Base-by-base conservation (phyloP, 2,888 invertebrate species). In the Zaprionus obscuricornis region DNA sequence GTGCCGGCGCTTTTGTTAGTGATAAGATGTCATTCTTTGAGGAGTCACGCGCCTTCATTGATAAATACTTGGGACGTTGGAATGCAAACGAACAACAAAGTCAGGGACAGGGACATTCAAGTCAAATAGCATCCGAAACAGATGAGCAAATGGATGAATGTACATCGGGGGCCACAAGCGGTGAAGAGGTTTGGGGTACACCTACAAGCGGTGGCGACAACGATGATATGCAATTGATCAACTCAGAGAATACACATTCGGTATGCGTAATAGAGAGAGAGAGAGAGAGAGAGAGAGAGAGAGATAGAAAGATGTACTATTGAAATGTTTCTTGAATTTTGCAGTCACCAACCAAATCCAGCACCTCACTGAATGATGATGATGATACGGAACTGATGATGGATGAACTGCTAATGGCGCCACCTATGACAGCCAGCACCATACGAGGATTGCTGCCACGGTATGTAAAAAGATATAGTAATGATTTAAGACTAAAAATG, bases 171-270 rank as follows among this genome's bases (percentile, higher is more conserved):
- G 96, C 95, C 0, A 94, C 94, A 0, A 96, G 96, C 2, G 96
- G 96, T 0, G 96, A 96, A 88, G 96, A 96, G 83, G 94, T 96
- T 16, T 96, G 96, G 96, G 96, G 96, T 0, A 96, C 96, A 0
- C 96, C 96, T 2, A 96, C 96, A 0, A 96, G 96, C 71, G 96
- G 96, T 2, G 96, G 96, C 14, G 93, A 96, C 27, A 93, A 95
- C 69, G 96, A 96, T 74, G 95, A 96, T 66, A 94, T 95, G 81
- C 91, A 91, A 52, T 84, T 91, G 14, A 91, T 94, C 6, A 93
- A 93, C 86, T 94, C 93, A 22, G 94, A 94, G 84, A 93, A 94
- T 66, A 93, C 93, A 0, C 90, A 93, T 70, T 93, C 93, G 90
- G 93, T 93, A 90, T n/a, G n/a, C n/a, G n/a, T n/a, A n/a, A n/a